Evolutionary conservation across 2,113 vertebrate genomes (phyloP), one percentile per base, ranked within the genome.

Genomic region (Oenanthe oenanthe): DNA sequence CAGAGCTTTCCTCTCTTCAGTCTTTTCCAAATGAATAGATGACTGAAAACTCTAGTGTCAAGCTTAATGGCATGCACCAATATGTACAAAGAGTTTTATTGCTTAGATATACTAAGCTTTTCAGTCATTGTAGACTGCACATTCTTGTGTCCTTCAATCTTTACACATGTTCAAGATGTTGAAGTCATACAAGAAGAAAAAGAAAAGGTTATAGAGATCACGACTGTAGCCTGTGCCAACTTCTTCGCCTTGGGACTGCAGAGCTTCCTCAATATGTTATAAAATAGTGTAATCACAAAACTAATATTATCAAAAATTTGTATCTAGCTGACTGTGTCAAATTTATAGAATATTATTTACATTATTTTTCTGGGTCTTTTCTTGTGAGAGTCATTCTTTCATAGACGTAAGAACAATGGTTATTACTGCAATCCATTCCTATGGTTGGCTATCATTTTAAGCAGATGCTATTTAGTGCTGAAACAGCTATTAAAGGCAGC

Each of bases 391-490:
- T 17, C 18, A 38, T 76, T 90, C 20, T 86, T 93, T 83, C 56
- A 81, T 51, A 28, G 11, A 54, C 21, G 54, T n/a, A 47, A 82
- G 51, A 94, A 50, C 26, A 95, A 47, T 67, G 45, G n/a, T 85
- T 94, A 93, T 87, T 88, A 88, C 45, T 83, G 73, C 21, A 95
- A 42, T 71, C 43, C 24, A 54, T 95, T 89, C 97, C 63, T 93
- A 58, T 82, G 31, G 17, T 11, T 81, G 45, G 51, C 31, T 78
- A 89, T 96, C 45, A 96, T 94, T 97, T 95, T 85, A 96, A 92
- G 63, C 71, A 96, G 74, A 90, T 90, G 71, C 60, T 96, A 60
- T 94, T 93, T 96, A 92, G 86, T 94, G 68, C 82, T 84, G 67
- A 94, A 80, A 74, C 51, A 84, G 88, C 78, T 89, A 93, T 88